A percentile compares a stretch with the other conserved stretches of the same genome.
Conservation (phyloP, 1,140 invertebrate species). For the Apocrypta bakeri region DNA sequence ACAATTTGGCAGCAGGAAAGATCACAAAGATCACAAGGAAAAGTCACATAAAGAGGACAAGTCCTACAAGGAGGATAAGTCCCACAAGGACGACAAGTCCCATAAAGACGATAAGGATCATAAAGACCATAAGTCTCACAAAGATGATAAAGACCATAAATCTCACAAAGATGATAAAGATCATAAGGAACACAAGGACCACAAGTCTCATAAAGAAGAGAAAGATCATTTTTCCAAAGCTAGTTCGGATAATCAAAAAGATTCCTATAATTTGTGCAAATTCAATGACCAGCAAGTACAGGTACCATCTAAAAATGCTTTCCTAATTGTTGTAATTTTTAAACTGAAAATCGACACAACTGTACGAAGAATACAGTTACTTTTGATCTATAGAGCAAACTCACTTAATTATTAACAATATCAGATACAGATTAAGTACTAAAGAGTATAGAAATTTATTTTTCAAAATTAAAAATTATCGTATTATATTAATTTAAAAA, state of each 20-base stretch:
- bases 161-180: constrained; percentile 52
- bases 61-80: constrained; percentile 51
- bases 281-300: constrained; percentile 61
- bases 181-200: constrained; percentile 52
- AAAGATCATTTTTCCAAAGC: constrained; percentile 61
- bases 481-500: too few species aligned
- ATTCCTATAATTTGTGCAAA: constrained; percentile 57
- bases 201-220: constrained; percentile 50
- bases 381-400: not conserved
- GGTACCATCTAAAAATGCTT: constrained; percentile 58
- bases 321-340: too few species aligned
- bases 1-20: constrained; percentile 72
- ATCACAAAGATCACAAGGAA: constrained; percentile 53
- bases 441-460: too few species aligned
- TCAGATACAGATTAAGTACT: too few species aligned
- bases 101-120: constrained; percentile 51
- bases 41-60: constrained; percentile 49
- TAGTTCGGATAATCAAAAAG: constrained; percentile 59
- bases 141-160: constrained; percentile 22
- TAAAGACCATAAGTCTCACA: constrained; percentile 52
- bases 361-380: not conserved
- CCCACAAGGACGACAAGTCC: constrained; percentile 53
- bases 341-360: not conserved
- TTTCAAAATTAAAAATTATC: too few species aligned
- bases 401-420: not conserved